Base-by-base conservation (phyloP, 2,113 vertebrate species). In the Asarcornis scutulata region DNA sequence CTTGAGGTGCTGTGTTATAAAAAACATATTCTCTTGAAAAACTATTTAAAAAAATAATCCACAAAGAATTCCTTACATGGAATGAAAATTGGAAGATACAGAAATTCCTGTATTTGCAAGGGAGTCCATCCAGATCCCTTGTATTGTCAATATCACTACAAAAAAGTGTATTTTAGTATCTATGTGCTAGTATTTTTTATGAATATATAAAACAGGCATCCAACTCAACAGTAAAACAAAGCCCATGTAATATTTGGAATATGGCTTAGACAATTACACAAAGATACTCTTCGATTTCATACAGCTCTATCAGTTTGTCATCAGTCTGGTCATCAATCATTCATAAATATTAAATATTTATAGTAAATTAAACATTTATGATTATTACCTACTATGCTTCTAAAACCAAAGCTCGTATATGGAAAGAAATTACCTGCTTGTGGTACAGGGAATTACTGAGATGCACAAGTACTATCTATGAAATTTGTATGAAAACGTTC, bases 281-380 rank as follows among this genome's bases (percentile, higher is more conserved):
- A 60, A 71, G 4, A 34, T 36, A 36, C 32, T 4, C 62, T 71
- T 88, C 69, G 66, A 75, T 60, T 78, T 84, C 62, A 71, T 3
- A 10, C 46, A 77, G 4, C 76, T 88, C 72, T 31, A 83, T 63
- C 84, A 38, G 36, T 90, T 86, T 56, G 64, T 77, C n/a, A n/a
- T n/a, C n/a, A 94, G 77, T 62, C 32, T 71, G 18, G n/a, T 79
- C 46, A 38, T 81, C 63, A 80, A 88, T 91, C 81, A 77, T 95
- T 90, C 34, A 63, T 36, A 56, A 60, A 42, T 59, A 56, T 88
- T 32, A 88, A 94, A 59, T 67, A 95, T 88, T 91, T 59, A 95
- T 27, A 55, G 34, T 21, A 74, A 83, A 67, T 96, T 14, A 93
- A 93, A 95, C 17, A 75, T 91, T 93, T 42, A 95, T 64, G 56